Conservation (phyloP, 2,113 vertebrate genomes). For the Dasyprocta punctata region DNA sequence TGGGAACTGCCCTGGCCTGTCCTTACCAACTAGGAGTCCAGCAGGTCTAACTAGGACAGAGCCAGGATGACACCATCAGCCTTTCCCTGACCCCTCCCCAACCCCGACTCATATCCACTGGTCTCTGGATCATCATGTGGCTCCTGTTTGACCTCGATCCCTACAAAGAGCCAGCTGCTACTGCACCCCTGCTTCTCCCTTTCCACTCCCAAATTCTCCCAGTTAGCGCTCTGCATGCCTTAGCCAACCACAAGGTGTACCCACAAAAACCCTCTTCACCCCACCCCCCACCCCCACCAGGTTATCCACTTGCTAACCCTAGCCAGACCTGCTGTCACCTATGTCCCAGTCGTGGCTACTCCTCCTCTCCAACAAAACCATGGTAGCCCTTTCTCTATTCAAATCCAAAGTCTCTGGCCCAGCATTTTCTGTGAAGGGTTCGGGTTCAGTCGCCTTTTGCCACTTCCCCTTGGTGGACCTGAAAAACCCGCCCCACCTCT, state of each 20-base stretch:
- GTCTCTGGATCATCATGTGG: not conserved
- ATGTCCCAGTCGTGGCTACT: not conserved
- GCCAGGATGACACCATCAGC: conserved; percentile 39
- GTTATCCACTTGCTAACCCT: not conserved
- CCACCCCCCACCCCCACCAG: not conserved
- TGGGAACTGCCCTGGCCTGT: conserved; percentile 58
- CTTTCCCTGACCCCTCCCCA: not conserved
- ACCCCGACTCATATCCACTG: not conserved
- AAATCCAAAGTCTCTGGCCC: conserved; percentile 6
- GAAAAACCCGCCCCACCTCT: not conserved
- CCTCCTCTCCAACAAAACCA: not conserved
- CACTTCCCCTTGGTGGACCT: not conserved
- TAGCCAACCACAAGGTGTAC: not conserved
- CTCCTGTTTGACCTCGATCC: not conserved
- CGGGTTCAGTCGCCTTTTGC: not conserved
- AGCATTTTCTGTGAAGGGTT: not conserved
- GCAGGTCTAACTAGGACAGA: conserved; percentile 69
- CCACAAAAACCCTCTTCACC: not conserved
- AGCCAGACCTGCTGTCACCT: not conserved
- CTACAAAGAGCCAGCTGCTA: not conserved
- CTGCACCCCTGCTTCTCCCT: not conserved
- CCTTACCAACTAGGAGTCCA: conserved; percentile 29
- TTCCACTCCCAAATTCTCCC: not conserved
- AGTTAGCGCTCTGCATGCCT: not conserved
- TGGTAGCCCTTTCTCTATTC: not conserved